Evolutionary conservation across 2,888 invertebrate species (phyloP).

Genomic region (Amaurobius ferox): DNA sequence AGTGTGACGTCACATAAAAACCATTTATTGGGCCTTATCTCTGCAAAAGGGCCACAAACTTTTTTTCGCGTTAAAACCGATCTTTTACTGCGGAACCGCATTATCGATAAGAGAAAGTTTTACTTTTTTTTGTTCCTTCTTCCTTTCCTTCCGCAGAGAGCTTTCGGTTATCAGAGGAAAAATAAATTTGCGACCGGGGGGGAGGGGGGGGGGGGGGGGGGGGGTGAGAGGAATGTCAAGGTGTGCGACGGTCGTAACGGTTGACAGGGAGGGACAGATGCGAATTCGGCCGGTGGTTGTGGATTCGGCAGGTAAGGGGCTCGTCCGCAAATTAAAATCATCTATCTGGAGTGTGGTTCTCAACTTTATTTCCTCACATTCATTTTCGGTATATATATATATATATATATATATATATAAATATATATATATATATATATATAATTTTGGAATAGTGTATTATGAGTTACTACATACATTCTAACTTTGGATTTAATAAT

Average conservation of each 20-base stretch:
- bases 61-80: not conserved
- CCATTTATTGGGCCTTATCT: conserved; percentile 60
- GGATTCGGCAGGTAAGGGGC: not conserved
- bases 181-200: conserved; percentile 20
- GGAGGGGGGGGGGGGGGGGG: conserved; percentile 19
- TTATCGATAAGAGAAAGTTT: conserved; percentile 25
- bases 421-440: not conserved
- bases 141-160: not conserved
- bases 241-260: conserved; percentile 51
- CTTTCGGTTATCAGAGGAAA: conserved; percentile 5
- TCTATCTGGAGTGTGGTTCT: no score
- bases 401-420: conserved; percentile 16
- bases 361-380: not conserved
- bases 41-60: not conserved
- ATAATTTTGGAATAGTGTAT: no score
- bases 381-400: not conserved
- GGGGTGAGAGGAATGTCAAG: conserved; percentile 20
- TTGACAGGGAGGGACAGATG: conserved; percentile 53
- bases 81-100: conserved; percentile 56
- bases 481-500: no score
- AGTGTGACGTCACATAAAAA: no score
- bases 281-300: conserved; percentile 3
- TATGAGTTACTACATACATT: no score
- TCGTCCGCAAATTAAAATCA: not conserved
- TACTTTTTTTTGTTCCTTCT: conserved; percentile 11